A percentile compares a stretch with the other conserved stretches of the same genome.
Evolutionary conservation across 2,113 vertebrate genomes (phyloP).

Genomic region (Polyodon spathula): DNA sequence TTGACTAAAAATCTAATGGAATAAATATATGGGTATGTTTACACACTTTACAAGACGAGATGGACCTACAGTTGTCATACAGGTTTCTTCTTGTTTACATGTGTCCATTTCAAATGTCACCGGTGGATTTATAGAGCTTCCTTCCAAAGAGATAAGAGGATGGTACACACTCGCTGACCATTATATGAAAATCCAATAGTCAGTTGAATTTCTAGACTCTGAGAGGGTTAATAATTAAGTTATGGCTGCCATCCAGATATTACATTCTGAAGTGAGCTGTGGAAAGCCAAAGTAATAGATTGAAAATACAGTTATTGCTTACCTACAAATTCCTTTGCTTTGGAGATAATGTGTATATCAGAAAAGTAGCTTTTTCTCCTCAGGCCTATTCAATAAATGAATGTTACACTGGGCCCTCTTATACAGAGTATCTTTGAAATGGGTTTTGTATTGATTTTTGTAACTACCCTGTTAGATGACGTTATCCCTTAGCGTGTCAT

Average conservation of each 20-base stretch:
- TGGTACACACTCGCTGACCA: conserved; percentile 35
- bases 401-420: conserved; percentile 63
- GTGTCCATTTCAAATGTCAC: conserved; percentile 54
- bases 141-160: conserved; percentile 24
- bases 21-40: conserved; percentile 60
- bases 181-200: conserved; percentile 4
- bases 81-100: conserved; percentile 41
- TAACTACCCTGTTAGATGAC: conserved; percentile 75
- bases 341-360: conserved; percentile 64
- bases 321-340: conserved; percentile 65
- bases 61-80: conserved; percentile 39
- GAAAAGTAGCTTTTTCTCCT: conserved; percentile 60
- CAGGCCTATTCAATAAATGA: conserved; percentile 76
- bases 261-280: conserved; percentile 55
- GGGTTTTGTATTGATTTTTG: conserved; percentile 83
- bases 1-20: conserved; percentile 65
- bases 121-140: conserved; percentile 50
- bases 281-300: conserved; percentile 67
- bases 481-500: conserved; percentile 73
- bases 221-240: conserved; percentile 52
- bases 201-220: background rate
- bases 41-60: conserved; percentile 52
- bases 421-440: conserved; percentile 68
- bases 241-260: conserved; percentile 53
- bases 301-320: conserved; percentile 72